Evolutionary conservation across 1,140 invertebrate genomes (phyloP).

Genomic region (Trichogramma pretiosum): DNA sequence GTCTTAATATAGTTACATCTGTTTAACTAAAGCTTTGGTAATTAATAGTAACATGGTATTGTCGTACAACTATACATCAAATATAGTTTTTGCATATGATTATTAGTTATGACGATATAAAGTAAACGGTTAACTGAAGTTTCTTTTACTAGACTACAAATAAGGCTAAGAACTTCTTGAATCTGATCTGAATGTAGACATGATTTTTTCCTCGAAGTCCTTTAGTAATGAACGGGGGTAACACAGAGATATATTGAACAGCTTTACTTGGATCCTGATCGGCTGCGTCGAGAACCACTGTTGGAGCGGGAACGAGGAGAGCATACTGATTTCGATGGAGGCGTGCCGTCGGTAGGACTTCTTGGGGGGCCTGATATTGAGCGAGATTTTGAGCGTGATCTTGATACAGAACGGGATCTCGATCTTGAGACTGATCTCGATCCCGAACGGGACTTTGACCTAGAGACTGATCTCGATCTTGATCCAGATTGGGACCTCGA

Average conservation of each 20-base stretch:
- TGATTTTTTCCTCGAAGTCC: constrained; percentile 27
- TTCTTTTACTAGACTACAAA: no score
- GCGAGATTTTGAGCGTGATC: constrained; percentile 20
- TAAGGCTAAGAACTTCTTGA: no score
- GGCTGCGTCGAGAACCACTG: constrained; percentile 24
- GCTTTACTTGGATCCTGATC: constrained; percentile 20
- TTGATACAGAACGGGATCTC: constrained; percentile 28
- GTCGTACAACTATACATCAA: no score
- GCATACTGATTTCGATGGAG: constrained; percentile 34
- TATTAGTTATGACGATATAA: no score
- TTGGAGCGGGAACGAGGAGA: constrained; percentile 17
- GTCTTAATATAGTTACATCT: no score
- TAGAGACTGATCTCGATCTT: constrained; percentile 17
- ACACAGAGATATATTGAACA: constrained; percentile 23
- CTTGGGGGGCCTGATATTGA: constrained; percentile 32
- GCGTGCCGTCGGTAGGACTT: constrained; percentile 39
- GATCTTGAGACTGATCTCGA: constrained; percentile 29
- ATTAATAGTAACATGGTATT: no score
- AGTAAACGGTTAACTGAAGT: no score
- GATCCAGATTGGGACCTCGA: constrained; percentile 24
- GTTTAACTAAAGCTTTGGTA: no score
- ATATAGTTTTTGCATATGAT: no score
- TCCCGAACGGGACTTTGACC: constrained; percentile 6
- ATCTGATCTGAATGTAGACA: constrained; percentile 27
- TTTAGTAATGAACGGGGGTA: constrained; percentile 21